Conservation (phyloP, 2,888 invertebrate species). For the Latrodectus hesperus region DNA sequence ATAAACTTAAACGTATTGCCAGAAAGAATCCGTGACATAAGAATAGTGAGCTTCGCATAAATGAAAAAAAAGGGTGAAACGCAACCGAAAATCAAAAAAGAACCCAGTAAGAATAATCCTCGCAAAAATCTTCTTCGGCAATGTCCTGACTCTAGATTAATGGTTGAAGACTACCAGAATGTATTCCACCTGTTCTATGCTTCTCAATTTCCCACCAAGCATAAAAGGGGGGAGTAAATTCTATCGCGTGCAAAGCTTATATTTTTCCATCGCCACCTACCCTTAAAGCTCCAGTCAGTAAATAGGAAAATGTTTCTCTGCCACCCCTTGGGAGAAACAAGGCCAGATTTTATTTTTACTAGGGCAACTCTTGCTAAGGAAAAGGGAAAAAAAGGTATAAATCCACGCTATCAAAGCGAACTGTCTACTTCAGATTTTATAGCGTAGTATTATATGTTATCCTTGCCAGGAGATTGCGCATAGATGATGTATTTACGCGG, state of each 20-base stretch:
- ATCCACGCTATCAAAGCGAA: slow-evolving; percentile 51
- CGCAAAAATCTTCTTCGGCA: slow-evolving; percentile 25
- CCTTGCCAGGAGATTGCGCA: slow-evolving; percentile 37
- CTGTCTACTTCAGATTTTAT: slow-evolving; percentile 65
- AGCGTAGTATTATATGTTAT: slow-evolving; percentile 51
- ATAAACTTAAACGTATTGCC: slow-evolving; percentile 37
- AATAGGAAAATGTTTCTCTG: slow-evolving; percentile 61
- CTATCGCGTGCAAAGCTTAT: slow-evolving; percentile 56
- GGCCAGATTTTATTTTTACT: slow-evolving; percentile 5
- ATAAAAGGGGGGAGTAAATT: slow-evolving; percentile 41
- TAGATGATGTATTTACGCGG: slow-evolving; percentile 52
- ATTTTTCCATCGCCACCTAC: slow-evolving; percentile 42
- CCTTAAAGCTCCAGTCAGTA: slow-evolving; percentile 49
- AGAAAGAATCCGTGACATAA: slow-evolving; percentile 47
- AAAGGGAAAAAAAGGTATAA: slow-evolving; percentile 31
- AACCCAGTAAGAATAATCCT: slow-evolving; percentile 14
- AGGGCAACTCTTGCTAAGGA: neutral
- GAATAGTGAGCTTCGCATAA: slow-evolving; percentile 33
- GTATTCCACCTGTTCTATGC: slow-evolving; percentile 55
- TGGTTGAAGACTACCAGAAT: slow-evolving; percentile 49
- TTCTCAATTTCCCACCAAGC: slow-evolving; percentile 55
- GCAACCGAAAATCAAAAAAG: slow-evolving; percentile 12
- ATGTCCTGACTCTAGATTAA: slow-evolving; percentile 51
- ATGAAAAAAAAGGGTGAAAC: slow-evolving; percentile 20
- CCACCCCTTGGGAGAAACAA: slow-evolving; percentile 46